These are phyloP conservation scores for Melinaea marsaeus DNA, from an alignment of 2,888 invertebrate genomes.

Conservation along the genomic window DNA sequence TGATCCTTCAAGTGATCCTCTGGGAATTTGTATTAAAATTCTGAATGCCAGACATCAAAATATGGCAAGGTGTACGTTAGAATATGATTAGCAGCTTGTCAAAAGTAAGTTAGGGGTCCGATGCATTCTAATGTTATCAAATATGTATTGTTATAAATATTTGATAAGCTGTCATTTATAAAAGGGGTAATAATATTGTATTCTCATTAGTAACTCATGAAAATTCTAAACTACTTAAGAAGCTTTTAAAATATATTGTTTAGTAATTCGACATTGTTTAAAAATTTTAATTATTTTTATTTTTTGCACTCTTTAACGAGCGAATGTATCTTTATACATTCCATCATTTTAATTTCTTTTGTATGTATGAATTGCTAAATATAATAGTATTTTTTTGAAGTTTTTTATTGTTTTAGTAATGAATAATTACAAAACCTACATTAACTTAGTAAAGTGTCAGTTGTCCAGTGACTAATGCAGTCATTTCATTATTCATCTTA, in stretches of 20 bases:
- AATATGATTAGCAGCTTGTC: constrained; percentile 78
- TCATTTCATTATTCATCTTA: no score
- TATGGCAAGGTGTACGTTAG: constrained; percentile 72
- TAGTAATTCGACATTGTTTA: background rate
- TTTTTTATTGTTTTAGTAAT: no score
- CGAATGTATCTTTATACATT: no score
- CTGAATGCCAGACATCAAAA: constrained; percentile 58
- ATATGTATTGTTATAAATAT: constrained; percentile 48
- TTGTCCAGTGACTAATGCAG: no score
- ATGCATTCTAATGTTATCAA: constrained; percentile 68
- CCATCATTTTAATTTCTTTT: no score
- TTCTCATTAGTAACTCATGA: background rate
- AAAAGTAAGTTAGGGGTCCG: constrained; percentile 68
- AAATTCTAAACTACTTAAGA: background rate
- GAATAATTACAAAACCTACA: no score
- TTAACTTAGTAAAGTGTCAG: no score
- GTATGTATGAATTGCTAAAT: no score
- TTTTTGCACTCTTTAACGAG: no score
- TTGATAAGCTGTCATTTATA: constrained; percentile 35
- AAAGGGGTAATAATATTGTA: constrained; percentile 2
- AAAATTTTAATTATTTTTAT: no score
- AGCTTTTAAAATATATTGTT: background rate
- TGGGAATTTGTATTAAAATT: constrained; percentile 62
- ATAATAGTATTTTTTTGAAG: no score
- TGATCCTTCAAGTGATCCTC: constrained; percentile 55